Conservation (phyloP, 2,888 invertebrate genomes). For the Chaitophorus viminalis region DNA sequence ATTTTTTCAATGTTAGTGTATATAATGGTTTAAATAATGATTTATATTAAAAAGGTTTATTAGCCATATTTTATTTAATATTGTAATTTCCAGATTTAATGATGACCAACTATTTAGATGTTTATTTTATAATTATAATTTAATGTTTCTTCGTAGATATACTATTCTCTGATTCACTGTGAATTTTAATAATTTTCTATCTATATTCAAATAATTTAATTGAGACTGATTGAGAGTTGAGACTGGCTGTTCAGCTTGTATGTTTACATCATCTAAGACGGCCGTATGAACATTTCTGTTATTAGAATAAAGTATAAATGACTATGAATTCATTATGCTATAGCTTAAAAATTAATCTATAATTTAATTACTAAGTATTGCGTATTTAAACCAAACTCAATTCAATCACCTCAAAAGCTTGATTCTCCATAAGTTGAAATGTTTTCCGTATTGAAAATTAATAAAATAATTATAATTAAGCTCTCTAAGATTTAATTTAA, state of each 20-base stretch:
- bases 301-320: background rate
- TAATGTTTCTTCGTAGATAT: conserved; percentile 34
- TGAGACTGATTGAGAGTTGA: conserved; percentile 62
- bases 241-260: conserved; percentile 59
- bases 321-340: background rate
- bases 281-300: conserved; percentile 15
- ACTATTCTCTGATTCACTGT: conserved; percentile 46
- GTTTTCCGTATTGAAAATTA: background rate
- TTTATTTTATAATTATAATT: conserved; percentile 7
- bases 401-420: background rate
- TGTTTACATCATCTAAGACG: conserved; percentile 4
- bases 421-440: conserved; percentile 4
- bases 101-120: background rate
- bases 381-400: background rate
- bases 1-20: too few species aligned
- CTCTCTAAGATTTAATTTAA: conserved; percentile 10
- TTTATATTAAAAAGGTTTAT: background rate
- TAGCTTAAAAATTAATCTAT: background rate
- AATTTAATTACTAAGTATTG: background rate
- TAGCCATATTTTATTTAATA: background rate
- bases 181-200: conserved; percentile 24
- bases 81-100: background rate
- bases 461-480: conserved; percentile 9
- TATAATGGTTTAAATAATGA: too few species aligned
- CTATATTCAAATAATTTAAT: conserved; percentile 49